Evolutionary conservation across 2,797 vertebrate genomes (phyloP), one percentile per base, ranked within the genome.

Genomic region (Micrastur ruficollis): DNA sequence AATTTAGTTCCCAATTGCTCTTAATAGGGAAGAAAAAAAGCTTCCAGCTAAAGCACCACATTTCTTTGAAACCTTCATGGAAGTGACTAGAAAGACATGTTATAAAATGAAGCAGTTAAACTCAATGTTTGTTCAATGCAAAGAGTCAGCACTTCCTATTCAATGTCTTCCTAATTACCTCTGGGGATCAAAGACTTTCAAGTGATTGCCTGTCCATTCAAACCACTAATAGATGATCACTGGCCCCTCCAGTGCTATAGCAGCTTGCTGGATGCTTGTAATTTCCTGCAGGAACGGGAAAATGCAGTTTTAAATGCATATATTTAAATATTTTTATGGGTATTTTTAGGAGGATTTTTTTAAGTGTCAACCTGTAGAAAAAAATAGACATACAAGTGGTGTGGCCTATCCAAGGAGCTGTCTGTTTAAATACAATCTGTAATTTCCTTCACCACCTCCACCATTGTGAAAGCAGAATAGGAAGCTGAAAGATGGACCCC

Each of bases 91-190:
- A 86, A 95, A 95, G 72, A 86, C 46, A 29, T 32, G 63, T 62
- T 95, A 83, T 91, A 93, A 97, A 96, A 90, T 17, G 49, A 94
- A 90, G 91, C 38, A 67, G 93, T 93, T 95, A 91, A 95, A 92
- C 63, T 87, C 88, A 89, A 53, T 93, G 93, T 94, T 94, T 93
- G 86, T n/a, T 84, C 80, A 94, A 83, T 53, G 73, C 65, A 88
- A 79, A 86, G 89, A 53, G 56, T 89, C 89, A 95, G 94, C 88
- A 81, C 88, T 97, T 97, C 83, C 53, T 63, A 89, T 89, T 95
- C 93, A 95, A 56, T 50, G 82, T 76, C 89, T 89, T 63, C 74
- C 68, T 95, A 93, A 95, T 90, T 88, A 94, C 52, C 78, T 52
- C 79, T 23, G 53, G 76, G 70, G 93, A 95, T 96, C 93, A 93